Conservation (phyloP, 2,888 invertebrate species). For the Meteorus colon region DNA sequence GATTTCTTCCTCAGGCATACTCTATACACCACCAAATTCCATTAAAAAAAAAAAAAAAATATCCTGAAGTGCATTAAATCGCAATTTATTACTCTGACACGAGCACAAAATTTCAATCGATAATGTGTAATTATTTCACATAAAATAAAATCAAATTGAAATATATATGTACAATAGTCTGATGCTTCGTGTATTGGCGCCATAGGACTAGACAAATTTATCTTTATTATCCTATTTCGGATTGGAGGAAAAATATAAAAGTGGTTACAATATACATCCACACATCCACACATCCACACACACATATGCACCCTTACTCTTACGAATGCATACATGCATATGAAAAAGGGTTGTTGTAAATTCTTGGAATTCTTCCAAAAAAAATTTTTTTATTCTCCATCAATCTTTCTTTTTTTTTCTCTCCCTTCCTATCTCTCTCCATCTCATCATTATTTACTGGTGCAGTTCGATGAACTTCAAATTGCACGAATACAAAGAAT, state of each 20-base stretch:
- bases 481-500: neutral
- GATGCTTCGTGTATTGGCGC: neutral
- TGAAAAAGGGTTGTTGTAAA: constrained; percentile 9
- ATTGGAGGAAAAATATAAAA: constrained; percentile 13
- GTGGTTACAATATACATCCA: neutral
- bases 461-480: constrained; percentile 21
- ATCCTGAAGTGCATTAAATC: neutral
- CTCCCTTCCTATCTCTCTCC: no score
- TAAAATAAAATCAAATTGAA: neutral
- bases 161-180: neutral
- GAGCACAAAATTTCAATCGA: no score
- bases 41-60: neutral
- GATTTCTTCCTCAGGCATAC: no score
- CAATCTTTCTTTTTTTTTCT: no score
- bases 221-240: constrained; percentile 22
- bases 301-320: no score
- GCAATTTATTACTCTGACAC: no score
- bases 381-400: neutral
- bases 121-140: no score
- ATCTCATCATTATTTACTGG: neutral
- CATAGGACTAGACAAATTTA: constrained; percentile 17
- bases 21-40: no score
- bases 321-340: neutral
- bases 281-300: neutral
- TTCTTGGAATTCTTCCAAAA: constrained; percentile 19